Percentiles rank a stretch among this genome's conserved stretches.
Evolutionary conservation across 2,797 vertebrate genomes (phyloP).

Genomic region (Monodelphis domestica): DNA sequence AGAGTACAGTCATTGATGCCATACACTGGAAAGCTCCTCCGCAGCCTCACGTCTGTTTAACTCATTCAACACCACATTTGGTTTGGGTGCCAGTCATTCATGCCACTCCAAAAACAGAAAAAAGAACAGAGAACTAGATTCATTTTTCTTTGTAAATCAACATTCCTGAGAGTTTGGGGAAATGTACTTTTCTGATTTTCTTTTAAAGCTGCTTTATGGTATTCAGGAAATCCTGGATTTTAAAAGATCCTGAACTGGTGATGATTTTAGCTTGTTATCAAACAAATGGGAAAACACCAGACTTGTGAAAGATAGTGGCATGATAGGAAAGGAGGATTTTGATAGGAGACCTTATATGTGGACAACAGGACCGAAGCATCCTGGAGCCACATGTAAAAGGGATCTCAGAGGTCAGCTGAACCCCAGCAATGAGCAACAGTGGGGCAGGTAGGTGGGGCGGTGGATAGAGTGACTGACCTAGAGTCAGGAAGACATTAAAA

Average conservation of each 20-base stretch:
- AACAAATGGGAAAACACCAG: not conserved
- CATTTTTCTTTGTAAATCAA: slow-evolving; percentile 12
- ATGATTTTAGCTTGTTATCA: slow-evolving; percentile 3
- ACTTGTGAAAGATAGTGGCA: not conserved
- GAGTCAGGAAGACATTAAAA: too few relatives aligned
- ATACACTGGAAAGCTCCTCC: not conserved
- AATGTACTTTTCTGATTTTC: not conserved
- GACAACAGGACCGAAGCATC: not conserved
- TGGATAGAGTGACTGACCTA: too few relatives aligned
- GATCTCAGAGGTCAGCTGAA: not conserved
- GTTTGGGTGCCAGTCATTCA: not conserved
- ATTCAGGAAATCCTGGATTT: slow-evolving; percentile 17
- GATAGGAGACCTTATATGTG: not conserved
- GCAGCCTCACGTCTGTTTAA: not conserved
- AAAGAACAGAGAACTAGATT: too few relatives aligned
- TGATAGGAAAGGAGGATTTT: not conserved
- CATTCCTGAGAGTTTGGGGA: not conserved
- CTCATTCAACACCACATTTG: not conserved
- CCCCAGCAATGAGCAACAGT: too few relatives aligned
- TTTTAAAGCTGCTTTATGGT: slow-evolving; percentile 1
- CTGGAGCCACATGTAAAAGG: not conserved
- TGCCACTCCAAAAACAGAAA: too few relatives aligned
- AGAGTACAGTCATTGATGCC: not conserved
- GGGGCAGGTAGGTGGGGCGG: too few relatives aligned
- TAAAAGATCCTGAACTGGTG: slow-evolving; percentile 32